A percentile compares a stretch with the other conserved stretches of the same genome.
These are phyloP conservation scores for Neopelma chrysocephalum DNA, from an alignment of 2,797 vertebrate species.

Conservation along the genomic window DNA sequence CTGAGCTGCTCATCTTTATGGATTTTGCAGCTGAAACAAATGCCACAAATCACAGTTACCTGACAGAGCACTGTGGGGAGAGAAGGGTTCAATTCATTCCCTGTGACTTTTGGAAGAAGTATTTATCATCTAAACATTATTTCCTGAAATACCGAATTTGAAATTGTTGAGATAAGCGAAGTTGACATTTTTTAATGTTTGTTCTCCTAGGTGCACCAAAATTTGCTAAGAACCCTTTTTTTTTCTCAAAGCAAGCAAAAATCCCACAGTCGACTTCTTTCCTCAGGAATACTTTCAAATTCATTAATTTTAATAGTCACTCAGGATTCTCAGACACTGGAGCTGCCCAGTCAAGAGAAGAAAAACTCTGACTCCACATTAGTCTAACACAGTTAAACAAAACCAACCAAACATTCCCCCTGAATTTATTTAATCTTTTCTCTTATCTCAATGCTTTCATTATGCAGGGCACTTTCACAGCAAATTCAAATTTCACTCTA, in stretches of 20 bases:
- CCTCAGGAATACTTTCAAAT: background rate
- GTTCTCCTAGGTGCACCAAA: background rate
- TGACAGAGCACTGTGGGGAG: background rate
- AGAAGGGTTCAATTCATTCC: background rate
- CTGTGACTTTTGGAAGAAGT: background rate
- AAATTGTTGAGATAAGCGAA: background rate
- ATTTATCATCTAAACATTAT: background rate
- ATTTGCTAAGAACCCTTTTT: background rate
- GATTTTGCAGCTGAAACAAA: conserved; percentile 34
- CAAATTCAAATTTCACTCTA: background rate
- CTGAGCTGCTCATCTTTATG: background rate
- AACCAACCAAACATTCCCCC: background rate
- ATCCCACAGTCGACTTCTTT: background rate
- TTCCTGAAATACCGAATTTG: background rate
- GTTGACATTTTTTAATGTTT: background rate
- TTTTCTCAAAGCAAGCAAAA: background rate
- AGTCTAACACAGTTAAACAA: background rate
- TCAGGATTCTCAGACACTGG: background rate
- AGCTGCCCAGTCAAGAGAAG: background rate
- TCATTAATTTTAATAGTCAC: background rate
- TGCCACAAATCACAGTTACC: background rate
- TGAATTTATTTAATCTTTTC: background rate
- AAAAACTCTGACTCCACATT: background rate
- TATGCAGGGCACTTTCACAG: background rate
- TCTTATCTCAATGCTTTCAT: background rate